Evolutionary conservation across 2,797 vertebrate genomes (phyloP), one percentile per base, ranked within the genome.

Genomic region (Denticeps clupeoides): DNA sequence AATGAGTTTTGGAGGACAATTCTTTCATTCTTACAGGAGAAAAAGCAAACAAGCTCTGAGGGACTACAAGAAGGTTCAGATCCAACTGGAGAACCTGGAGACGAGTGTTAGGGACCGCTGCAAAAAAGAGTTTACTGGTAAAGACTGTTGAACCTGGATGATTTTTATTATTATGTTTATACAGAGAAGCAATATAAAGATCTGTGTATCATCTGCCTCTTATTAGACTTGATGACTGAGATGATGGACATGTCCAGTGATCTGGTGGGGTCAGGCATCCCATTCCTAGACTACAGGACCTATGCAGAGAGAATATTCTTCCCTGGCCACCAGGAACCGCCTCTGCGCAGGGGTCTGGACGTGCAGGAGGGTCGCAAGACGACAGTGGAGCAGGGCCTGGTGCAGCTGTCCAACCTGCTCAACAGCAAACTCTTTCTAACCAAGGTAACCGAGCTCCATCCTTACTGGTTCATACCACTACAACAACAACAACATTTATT

Each of bases 231-330:
- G 50, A 98, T 98, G 93, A 98, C 93, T 0, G 93, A 98, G 74
- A 98, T 98, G 92, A 97, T 94, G 63, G 93, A 98, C 64, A 88
- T 96, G 75, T 95, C 93, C 61, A 97, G 93, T 68, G 93, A 98
- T 59, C 72, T 98, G 40, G 89, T 92, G 62, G 92, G 93, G 27
- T 96, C 90, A 0, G 91, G 93, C 26, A 97, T 96, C 42, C 93
- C 93, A 33, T 91, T 98, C 79, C 77, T 95, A 53, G 93, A 98
- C 65, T 98, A 98, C 64, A 80, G 84, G 50, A 84, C 82, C 5
- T 98, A 96, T 0, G 89, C 91, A 0, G 93, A 98, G 68, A 87
- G 92, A 28, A 90, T 98, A 71, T 98, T 98, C 78, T 98, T 98
- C 65, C 93, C 93, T 0, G 91, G 93, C 53, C 88, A 98, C 73